Percentiles rank a stretch among this genome's conserved stretches.
phyloP scores from a whole-genome alignment of 2,888 invertebrate genomes.

The Tribolium freemani region DNA sequence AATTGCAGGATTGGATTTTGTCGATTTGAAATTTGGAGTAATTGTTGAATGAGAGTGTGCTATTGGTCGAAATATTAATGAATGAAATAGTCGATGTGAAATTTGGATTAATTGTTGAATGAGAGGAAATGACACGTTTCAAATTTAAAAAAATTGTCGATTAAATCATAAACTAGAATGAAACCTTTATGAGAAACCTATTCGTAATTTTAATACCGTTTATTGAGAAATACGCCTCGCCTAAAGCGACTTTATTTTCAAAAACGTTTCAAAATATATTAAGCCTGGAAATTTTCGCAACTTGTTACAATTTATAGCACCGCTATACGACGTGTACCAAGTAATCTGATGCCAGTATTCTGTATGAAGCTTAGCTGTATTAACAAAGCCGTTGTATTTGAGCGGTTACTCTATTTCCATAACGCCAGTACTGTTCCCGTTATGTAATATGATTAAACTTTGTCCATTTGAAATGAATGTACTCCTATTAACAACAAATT shows the following conservation, averaged over 20 bases:
- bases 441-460: constrained; percentile 30
- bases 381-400: constrained; percentile 27
- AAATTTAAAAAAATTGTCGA: too few species aligned
- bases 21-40: too few species aligned
- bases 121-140: too few species aligned
- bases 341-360: constrained; percentile 20
- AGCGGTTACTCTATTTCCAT: constrained; percentile 24
- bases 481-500: constrained; percentile 8
- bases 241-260: constrained; percentile 13
- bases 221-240: constrained; percentile 35
- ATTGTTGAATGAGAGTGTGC: too few species aligned
- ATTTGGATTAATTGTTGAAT: too few species aligned
- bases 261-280: constrained; percentile 22
- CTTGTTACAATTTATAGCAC: constrained; percentile 15
- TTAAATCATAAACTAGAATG: too few species aligned
- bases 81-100: too few species aligned
- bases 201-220: constrained; percentile 46
- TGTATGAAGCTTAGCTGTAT: constrained; percentile 30
- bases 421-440: constrained; percentile 9
- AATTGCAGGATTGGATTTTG: too few species aligned
- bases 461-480: constrained; percentile 3
- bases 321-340: constrained; percentile 4
- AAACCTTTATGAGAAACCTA: too few species aligned
- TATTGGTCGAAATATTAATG: too few species aligned
- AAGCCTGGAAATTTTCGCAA: constrained; percentile 11